Base-by-base conservation (phyloP, 2,888 invertebrate genomes). In the Folsomia candida region DNA sequence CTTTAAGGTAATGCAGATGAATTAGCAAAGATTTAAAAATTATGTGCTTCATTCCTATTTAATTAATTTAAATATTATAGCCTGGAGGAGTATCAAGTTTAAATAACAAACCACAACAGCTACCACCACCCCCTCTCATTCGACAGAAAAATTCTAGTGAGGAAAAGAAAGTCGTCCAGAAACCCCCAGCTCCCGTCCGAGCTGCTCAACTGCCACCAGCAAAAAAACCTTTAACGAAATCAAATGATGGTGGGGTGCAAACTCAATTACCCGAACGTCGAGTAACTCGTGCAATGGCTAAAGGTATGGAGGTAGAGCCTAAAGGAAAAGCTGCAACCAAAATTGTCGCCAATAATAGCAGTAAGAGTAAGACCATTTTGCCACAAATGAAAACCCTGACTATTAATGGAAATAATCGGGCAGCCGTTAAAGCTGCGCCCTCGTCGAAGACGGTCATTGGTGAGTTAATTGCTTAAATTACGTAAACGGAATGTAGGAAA, bases 261-360 rank as follows among this genome's bases (percentile, higher is more conserved):
- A 29, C 28, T 18, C 63, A 25, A 14, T 4, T 37, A 4, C 6
- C 14, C 6, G 69, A 59, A 51, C 51, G 72, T 18, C 47, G 73
- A 59, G 73, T 77, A 1, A 77, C 76, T 11, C 65, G 78, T 18
- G 72, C 76, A 18, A 78, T 78, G 78, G 58, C 66, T 6, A 76
- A 73, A 71, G 66, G 67, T 14, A 37, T n/a, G n/a, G n/a, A n/a
- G n/a, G n/a, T n/a, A n/a, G n/a, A n/a, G n/a, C n/a, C 37, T 37
- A 9, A 4, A 4, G 37, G 37, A 4, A 4, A 4, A 14, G 28
- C 22, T 2, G n/a, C 61, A 51, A 20, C 59, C 27, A 57, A 14
- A 64, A n/a, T 51, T 60, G 66, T 27, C 2, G 2, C 25, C 22
- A 27, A 61, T 11, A 54, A 14, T 27, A 60, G 18, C 6, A 37